A percentile compares a stretch with the other conserved stretches of the same genome.
These are phyloP conservation scores for Malachius bipustulatus DNA, from an alignment of 2,888 invertebrate species.

Conservation along the genomic window DNA sequence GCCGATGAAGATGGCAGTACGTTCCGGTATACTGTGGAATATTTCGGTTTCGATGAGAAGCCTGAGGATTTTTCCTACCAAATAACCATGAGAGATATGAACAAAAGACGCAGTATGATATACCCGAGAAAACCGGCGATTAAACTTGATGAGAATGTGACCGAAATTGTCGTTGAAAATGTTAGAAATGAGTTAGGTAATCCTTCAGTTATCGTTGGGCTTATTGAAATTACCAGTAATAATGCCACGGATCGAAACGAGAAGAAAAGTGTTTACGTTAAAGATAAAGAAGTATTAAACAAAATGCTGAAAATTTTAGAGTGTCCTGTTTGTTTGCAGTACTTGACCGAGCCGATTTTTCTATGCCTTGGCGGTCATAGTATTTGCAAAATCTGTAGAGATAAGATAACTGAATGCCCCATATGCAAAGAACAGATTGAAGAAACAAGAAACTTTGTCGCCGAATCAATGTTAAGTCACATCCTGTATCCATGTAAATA, in stretches of 20 bases:
- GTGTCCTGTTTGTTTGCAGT: slow-evolving; percentile 31
- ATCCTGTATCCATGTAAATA: slow-evolving; percentile 29
- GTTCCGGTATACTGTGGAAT: slow-evolving; percentile 24
- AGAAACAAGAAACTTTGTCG: slow-evolving; percentile 27
- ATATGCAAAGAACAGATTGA: slow-evolving; percentile 24
- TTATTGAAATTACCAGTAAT: too few relatives aligned
- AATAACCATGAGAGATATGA: too few relatives aligned
- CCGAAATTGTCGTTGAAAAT: too few relatives aligned
- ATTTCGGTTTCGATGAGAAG: too few relatives aligned
- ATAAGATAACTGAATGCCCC: slow-evolving; percentile 24
- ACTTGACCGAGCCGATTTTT: slow-evolving; percentile 31
- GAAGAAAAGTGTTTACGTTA: neutral
- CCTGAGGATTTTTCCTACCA: too few relatives aligned
- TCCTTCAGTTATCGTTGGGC: too few relatives aligned
- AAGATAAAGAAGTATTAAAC: slow-evolving; percentile 1
- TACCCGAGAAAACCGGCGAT: too few relatives aligned
- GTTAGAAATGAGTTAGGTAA: too few relatives aligned
- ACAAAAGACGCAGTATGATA: too few relatives aligned
- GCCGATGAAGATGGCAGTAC: slow-evolving; percentile 19
- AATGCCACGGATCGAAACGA: neutral
- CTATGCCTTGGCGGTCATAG: slow-evolving; percentile 31
- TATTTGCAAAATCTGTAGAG: slow-evolving; percentile 28
- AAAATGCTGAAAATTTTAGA: slow-evolving; percentile 22
- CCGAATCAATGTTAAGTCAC: slow-evolving; percentile 26
- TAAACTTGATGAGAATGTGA: too few relatives aligned